A percentile compares a stretch with the other conserved stretches of the same genome.
These are phyloP conservation scores for Cryptoleucopteryx plumbea DNA, from an alignment of 2,113 vertebrate genomes.

Conservation along the genomic window DNA sequence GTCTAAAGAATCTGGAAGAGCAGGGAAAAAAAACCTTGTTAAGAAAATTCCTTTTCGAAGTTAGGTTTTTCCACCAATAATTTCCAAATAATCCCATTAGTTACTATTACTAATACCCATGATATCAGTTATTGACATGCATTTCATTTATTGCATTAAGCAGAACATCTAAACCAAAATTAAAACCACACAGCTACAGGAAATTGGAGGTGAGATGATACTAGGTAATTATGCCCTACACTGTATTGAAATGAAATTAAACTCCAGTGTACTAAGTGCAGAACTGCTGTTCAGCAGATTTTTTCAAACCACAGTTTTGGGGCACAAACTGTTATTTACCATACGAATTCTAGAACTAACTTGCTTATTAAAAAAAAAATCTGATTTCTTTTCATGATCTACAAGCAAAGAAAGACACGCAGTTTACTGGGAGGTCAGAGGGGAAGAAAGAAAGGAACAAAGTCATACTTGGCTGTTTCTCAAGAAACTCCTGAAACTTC, in stretches of 20 bases:
- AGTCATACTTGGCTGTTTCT: slow-evolving; percentile 91
- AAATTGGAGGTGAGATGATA: neutral
- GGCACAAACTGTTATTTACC: neutral
- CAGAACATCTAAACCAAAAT: neutral
- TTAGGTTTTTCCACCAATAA: neutral
- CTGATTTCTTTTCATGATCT: neutral
- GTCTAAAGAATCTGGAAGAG: slow-evolving; percentile 85
- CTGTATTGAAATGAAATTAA: neutral
- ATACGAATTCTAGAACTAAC: neutral
- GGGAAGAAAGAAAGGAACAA: slow-evolving; percentile 58
- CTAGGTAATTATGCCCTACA: neutral
- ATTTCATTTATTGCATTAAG: neutral
- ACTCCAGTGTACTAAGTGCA: neutral
- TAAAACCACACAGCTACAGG: neutral
- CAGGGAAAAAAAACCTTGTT: neutral
- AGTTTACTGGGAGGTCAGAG: slow-evolving; percentile 26
- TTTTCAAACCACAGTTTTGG: neutral
- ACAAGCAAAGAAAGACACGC: neutral
- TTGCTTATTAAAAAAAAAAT: neutral
- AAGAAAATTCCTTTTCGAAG: neutral
- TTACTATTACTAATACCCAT: neutral
- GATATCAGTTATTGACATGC: neutral
- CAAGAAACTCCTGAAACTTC: slow-evolving; percentile 93
- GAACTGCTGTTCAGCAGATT: neutral
- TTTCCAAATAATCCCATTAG: neutral